Evolutionary conservation across 2,888 invertebrate genomes (phyloP), one percentile per base, ranked within the genome.

Genomic region (Cerastoderma edule): DNA sequence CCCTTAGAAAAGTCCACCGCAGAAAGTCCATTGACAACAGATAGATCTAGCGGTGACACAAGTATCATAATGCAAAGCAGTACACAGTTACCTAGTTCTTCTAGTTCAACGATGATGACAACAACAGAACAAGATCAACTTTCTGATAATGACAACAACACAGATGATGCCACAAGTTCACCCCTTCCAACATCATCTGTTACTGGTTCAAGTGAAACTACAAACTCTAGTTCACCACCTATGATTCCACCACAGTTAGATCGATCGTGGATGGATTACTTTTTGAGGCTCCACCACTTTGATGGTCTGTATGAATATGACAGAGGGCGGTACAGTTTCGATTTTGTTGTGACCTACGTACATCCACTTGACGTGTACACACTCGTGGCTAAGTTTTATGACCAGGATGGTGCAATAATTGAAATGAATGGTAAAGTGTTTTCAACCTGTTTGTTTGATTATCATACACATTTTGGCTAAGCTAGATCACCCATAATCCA

Each of bases 381-480:
- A 10, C 65, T 81, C 1, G 78, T 81, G 8, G 64, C 73, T 1
- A 72, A 35, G 32, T 72, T 81, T 13, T 68, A 78, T 60, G 81
- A 81, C 46, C 72, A 72, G 27, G 78, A 77, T 73, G 81, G 81
- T 19, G 81, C 81, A 27, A 64, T 75, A 4, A 22, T 81, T 10
- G 81, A 81, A 50, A 69, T 81, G 66, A 81, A 81, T 71, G 81
- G 81, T 81, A 71, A n/a, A 30, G n/a, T 28, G 19, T 5, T 22
- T 30, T 3, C n/a, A n/a, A n/a, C n/a, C n/a, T n/a, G n/a, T n/a
- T n/a, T 48, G 28, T 53, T 16, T 8, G 2, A 67, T 16, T 22
- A 53, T 46, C 22, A n/a, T n/a, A n/a, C n/a, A n/a, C n/a, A n/a
- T n/a, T n/a, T n/a, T n/a, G n/a, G n/a, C n/a, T n/a, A n/a, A n/a